A percentile compares a stretch with the other conserved stretches of the same genome.
These are phyloP conservation scores for Caenorhabditis angaria DNA, from an alignment of 2,888 invertebrate genomes.

Conservation along the genomic window DNA sequence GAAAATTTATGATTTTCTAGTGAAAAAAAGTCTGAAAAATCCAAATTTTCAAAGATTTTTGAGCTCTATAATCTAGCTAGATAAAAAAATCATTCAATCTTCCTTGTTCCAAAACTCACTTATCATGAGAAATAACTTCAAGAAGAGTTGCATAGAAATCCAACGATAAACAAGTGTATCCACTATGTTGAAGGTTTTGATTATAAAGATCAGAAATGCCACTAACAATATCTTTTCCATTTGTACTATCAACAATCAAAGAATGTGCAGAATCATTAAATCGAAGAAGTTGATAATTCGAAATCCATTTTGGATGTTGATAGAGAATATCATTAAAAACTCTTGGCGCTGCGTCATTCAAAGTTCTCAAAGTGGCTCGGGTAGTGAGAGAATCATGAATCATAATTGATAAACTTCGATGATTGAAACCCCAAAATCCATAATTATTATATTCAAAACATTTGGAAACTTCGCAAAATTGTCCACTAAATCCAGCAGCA, in stretches of 20 bases:
- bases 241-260: constrained; percentile 24
- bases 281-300: constrained; percentile 46
- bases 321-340: constrained; percentile 48
- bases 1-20: too few species aligned
- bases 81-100: too few species aligned
- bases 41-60: too few species aligned
- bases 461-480: constrained; percentile 45
- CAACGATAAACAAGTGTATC: constrained; percentile 40
- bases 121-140: constrained; percentile 31
- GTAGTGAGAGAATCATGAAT: constrained; percentile 51
- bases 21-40: too few species aligned
- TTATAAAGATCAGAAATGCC: constrained; percentile 26
- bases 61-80: too few species aligned
- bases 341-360: constrained; percentile 46
- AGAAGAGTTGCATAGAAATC: constrained; percentile 44
- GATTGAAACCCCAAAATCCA: constrained; percentile 34
- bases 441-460: constrained; percentile 39
- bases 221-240: constrained; percentile 29
- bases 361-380: constrained; percentile 38
- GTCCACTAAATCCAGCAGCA: constrained; percentile 44
- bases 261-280: constrained; percentile 42
- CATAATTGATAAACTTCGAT: constrained; percentile 44
- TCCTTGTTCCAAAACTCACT: constrained; percentile 22
- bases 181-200: constrained; percentile 23
- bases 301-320: constrained; percentile 48